Base-by-base conservation (phyloP, 2,797 vertebrate species). In the Micropoecilia bifurca region DNA sequence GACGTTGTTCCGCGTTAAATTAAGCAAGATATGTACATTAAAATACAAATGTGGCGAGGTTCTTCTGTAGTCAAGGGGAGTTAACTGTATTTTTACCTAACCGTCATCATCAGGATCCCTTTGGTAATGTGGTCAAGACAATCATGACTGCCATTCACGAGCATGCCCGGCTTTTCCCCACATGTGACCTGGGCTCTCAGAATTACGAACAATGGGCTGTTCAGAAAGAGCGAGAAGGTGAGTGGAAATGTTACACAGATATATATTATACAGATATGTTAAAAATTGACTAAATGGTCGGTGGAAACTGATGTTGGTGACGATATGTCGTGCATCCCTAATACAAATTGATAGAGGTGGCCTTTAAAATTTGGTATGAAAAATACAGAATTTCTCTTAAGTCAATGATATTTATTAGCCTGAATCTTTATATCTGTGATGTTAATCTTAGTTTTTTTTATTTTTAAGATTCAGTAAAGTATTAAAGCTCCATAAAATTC, bases 131-230 rank as follows among this genome's bases (percentile, higher is more conserved):
- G 71, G 96, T 99, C 82, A 95, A 96, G 87, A 94, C 94, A 75
- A 97, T 99, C 85, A 99, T 99, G 97, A 94, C 86, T 75, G 90
- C 88, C 53, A 99, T 99, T 85, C 98, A 99, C 33, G 48, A 48
- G 0, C 96, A 98, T 71, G 96, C 96, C 28, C 76, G 93, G 14
- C 90, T 98, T 73, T 86, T 72, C 86, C 95, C 97, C 41, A 94
- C 88, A 66, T 95, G 93, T 83, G 97, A 98, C 55, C 96, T 97
- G 74, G 98, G 98, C 88, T 96, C 97, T 79, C 99, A 99, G 88
- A 96, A 92, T 9, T 99, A 99, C 57, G 98, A 99, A 80, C 98
- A 98, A 81, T 99, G 98, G 98, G 96, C 95, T 39, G 96, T 98
- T 83, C 95, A 96, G 80, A 96, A 90, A 87, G 97, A 98, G 89